Percentiles rank a stretch among this genome's conserved stretches.
Conservation (phyloP, 2,888 invertebrate species). For the Lampropteryx suffumata region DNA sequence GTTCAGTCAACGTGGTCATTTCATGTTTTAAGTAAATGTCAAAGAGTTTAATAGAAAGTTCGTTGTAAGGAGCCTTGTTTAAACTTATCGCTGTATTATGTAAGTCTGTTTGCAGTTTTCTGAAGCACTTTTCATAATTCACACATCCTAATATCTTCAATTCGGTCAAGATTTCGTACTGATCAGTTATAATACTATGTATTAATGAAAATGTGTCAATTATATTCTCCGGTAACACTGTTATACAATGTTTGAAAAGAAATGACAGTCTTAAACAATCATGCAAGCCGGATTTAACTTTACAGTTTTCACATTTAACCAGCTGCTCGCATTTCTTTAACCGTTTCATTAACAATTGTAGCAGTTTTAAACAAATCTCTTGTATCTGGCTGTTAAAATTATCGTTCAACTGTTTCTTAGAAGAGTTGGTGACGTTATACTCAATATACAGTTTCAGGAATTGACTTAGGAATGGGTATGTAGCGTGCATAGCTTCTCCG, state of each 20-base stretch:
- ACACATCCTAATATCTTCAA: constrained; percentile 49
- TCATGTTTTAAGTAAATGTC: constrained; percentile 60
- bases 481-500: constrained; percentile 41
- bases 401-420: constrained; percentile 20
- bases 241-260: constrained; percentile 52
- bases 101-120: constrained; percentile 62
- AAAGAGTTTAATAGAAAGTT: constrained; percentile 62
- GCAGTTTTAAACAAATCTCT: constrained; percentile 50
- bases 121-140: constrained; percentile 58
- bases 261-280: constrained; percentile 63
- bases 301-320: constrained; percentile 66
- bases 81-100: constrained; percentile 67
- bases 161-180: constrained; percentile 52
- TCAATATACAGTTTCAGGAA: constrained; percentile 61
- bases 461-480: constrained; percentile 63
- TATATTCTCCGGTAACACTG: constrained; percentile 39
- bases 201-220: constrained; percentile 40
- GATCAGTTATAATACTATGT: constrained; percentile 42
- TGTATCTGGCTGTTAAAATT: constrained; percentile 43
- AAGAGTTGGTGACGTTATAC: constrained; percentile 36
- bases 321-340: constrained; percentile 50
- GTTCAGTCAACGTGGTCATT: constrained; percentile 29
- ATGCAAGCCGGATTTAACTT: constrained; percentile 55
- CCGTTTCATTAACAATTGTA: constrained; percentile 49
- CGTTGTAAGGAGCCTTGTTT: constrained; percentile 54